Percentiles rank a stretch among this genome's conserved stretches.
Conservation (phyloP, 2,113 vertebrate species). For the Malaclemys terrapin region DNA sequence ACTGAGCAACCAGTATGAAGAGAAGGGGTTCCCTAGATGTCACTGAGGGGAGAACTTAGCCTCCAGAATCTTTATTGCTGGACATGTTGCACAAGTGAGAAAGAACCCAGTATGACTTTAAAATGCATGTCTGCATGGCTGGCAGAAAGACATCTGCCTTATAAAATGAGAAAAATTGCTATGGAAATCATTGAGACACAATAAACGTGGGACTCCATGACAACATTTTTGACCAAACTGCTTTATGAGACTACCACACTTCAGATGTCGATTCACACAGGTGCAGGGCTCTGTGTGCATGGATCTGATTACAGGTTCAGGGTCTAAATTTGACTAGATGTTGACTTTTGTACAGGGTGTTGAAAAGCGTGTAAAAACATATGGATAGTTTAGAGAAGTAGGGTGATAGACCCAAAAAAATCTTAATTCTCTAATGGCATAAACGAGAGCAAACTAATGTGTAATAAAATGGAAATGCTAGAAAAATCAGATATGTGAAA, state of each 20-base stretch:
- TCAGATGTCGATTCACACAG: not conserved
- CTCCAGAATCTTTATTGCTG: not conserved
- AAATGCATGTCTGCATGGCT: not conserved
- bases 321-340: slow-evolving; percentile 53
- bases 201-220: slow-evolving; percentile 33
- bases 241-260: not conserved
- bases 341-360: slow-evolving; percentile 25
- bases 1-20: not conserved
- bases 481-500: not conserved
- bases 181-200: slow-evolving; percentile 50
- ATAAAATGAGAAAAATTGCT: slow-evolving; percentile 26
- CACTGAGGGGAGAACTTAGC: not conserved
- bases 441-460: slow-evolving; percentile 3
- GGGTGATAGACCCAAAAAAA: not conserved
- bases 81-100: not conserved
- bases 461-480: not conserved
- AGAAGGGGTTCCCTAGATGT: not conserved
- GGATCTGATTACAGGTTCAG: slow-evolving; percentile 36
- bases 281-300: not conserved
- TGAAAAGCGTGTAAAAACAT: slow-evolving; percentile 49
- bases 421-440: slow-evolving; percentile 45
- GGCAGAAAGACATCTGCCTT: not conserved
- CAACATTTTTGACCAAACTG: not conserved
- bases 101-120: slow-evolving; percentile 2
- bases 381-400: slow-evolving; percentile 10